Base-by-base conservation (phyloP, 2,113 vertebrate genomes). In the Gallinago paraguaiae region DNA sequence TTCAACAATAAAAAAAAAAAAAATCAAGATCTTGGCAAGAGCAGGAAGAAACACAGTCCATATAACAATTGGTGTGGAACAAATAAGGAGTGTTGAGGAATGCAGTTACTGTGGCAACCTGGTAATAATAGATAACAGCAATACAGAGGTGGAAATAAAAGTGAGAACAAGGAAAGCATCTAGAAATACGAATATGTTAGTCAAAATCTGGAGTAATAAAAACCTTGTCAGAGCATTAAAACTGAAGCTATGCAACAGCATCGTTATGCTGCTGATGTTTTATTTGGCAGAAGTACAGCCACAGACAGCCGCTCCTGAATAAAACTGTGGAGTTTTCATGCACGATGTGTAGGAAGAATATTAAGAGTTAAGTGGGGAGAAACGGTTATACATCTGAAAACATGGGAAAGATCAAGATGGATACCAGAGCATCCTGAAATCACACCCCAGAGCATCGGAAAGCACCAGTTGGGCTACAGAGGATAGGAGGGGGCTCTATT, bases 91-190 rank as follows among this genome's bases (percentile, higher is more conserved):
- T 67, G 82, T 86, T 93, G 90, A 88, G 92, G 85, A 96, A 95
- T 82, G 74, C 63, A 87, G 95, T 96, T 96, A 87, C 94, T 96
- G 90, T 93, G 91, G 93, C 92, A 96, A 96, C 94, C 54, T 89
- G 54, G 63, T 88, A 94, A 93, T 91, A 85, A 92, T 59, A 93
- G 95, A 90, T 91, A 96, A 82, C 87, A 86, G 70, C 87, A 88
- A 65, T 31, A 91, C 87, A 96, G 93, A 89, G 93, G 93, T 83
- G 90, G 79, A 94, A 96, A 77, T 50, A 79, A 72, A 90, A 93
- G 70, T 50, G 78, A 86, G 78, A 90, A 79, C 28, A 84, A 89
- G 81, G 53, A 94, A 92, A 89, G 57, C 53, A 50, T 24, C 3
- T 18, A 85, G 75, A 94, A 88, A 64, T 72, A 82, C 0, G 1